phyloP scores from a whole-genome alignment of 1,140 invertebrate species.

The Drosophila nigrodunni region DNA sequence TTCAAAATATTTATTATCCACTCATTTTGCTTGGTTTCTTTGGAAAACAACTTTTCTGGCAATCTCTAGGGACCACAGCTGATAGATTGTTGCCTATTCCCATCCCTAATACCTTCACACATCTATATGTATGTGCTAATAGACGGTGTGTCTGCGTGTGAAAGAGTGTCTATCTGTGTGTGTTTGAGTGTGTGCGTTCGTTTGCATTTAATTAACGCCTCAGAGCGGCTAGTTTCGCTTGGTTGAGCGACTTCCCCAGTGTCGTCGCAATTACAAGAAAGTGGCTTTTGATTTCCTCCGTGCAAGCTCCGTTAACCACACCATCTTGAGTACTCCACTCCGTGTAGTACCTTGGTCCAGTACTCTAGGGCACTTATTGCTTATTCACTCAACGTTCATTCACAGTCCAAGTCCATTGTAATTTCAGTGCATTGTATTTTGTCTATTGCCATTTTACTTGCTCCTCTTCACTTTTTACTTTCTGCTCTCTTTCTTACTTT shows the following conservation, averaged over 20 bases:
- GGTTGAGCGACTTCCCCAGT: constrained; percentile 8
- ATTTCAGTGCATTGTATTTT: constrained; percentile 47
- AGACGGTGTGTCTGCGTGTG: background rate
- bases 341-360: background rate
- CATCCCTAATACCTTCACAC: background rate
- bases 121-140: background rate
- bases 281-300: constrained; percentile 60
- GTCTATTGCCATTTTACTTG: constrained; percentile 40
- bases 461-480: background rate
- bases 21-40: no score
- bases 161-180: constrained; percentile 4
- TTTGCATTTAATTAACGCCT: constrained; percentile 66
- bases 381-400: constrained; percentile 48
- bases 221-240: constrained; percentile 18
- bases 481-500: background rate
- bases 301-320: constrained; percentile 56
- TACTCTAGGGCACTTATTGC: constrained; percentile 27
- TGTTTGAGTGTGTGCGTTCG: constrained; percentile 25
- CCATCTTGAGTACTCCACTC: constrained; percentile 42
- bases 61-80: no score
- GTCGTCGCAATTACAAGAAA: constrained; percentile 55
- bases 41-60: no score
- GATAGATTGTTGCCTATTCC: no score
- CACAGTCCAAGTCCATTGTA: constrained; percentile 34
- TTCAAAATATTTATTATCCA: no score